Evolutionary conservation across 2,888 invertebrate species (phyloP), one percentile per base, ranked within the genome.

Genomic region (Sphaeridia pumilis): DNA sequence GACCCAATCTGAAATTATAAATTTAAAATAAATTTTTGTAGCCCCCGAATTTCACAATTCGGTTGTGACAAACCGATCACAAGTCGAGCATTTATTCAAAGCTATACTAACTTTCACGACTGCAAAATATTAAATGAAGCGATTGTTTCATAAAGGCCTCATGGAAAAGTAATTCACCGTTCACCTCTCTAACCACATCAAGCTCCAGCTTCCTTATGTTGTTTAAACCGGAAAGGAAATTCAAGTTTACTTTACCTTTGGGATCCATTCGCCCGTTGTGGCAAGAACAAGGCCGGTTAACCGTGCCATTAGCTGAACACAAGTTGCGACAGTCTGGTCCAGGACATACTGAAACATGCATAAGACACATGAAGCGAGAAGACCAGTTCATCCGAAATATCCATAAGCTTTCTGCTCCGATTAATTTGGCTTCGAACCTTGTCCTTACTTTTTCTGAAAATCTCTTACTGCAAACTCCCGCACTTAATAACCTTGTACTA

Each of bases 221-320:
- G 14, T 14, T 31, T 31, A 31, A 31, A 7, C 31, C 31, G 14
- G 31, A 31, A 31, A 31, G 31, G 14, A 31, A 31, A 31, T 31
- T 14, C 31, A 31, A 14, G 14, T 31, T 31, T 31, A 31, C 12
- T 17, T 52, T 52, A 52, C 52, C 52, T 47, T 52, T 42, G 4
- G 52, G 52, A 22, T 47, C 47, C 4, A 52, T 38, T 14, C 52
- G 47, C 12, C 52, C 52, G 20, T 46, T 52, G 17, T 52, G 52
- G 31, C 52, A 52, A 10, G 47, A 47, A 34, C 52, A 52, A 41
- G 52, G 52, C 17, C 43, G 47, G 42, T 36, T 36, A 14, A 21
- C 31, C 20, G 42, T 12, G 14, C 14, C 35, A 38, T 26, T 31
- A 47, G 31, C 43, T 31, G 52, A 42, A 35, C 52, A 52, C 22